phyloP scores from a whole-genome alignment of 92 coral and sea anemone genomes.

The Phenganax stokvisi region DNA sequence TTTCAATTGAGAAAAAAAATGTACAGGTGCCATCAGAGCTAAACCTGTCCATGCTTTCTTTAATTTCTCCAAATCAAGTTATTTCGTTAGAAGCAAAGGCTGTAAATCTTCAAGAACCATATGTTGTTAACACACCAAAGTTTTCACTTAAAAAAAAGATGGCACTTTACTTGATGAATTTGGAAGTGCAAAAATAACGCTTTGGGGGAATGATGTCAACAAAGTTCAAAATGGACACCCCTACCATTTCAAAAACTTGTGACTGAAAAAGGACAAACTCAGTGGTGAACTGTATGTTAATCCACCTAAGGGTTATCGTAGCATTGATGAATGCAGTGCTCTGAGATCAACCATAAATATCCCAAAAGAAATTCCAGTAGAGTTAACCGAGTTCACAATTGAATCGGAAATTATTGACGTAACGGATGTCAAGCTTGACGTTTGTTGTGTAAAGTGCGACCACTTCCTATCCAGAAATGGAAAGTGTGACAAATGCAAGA shows the following conservation, averaged over 20 bases:
- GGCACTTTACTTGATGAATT: slow-evolving; percentile 20
- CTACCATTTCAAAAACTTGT: slow-evolving; percentile 20
- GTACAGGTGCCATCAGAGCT: slow-evolving; percentile 5
- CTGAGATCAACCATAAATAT: neutral
- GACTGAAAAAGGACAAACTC: slow-evolving; percentile 25
- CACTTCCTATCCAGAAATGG: neutral
- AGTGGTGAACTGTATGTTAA: slow-evolving; percentile 31
- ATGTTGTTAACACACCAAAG: neutral
- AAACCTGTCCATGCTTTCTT: slow-evolving; percentile 16
- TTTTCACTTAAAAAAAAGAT: slow-evolving; percentile 10
- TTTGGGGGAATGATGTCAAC: slow-evolving; percentile 17
- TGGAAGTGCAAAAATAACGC: slow-evolving; percentile 1
- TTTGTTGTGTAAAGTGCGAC: slow-evolving; percentile 24
- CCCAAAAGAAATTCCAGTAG: slow-evolving; percentile 14
- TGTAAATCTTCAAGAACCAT: neutral
- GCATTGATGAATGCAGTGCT: neutral
- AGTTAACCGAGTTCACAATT: neutral
- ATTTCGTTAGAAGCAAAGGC: slow-evolving; percentile 20
- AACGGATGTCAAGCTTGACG: slow-evolving; percentile 23
- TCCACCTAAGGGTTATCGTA: slow-evolving; percentile 8
- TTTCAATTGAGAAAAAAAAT: slow-evolving; percentile 14
- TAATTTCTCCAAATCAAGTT: slow-evolving; percentile 2
- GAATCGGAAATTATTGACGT: slow-evolving; percentile 27
- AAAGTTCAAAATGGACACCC: slow-evolving; percentile 22
- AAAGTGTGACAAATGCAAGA: slow-evolving; percentile 20